Conservation (phyloP, 2,888 invertebrate species). For the Tryphoninae sp. region DNA sequence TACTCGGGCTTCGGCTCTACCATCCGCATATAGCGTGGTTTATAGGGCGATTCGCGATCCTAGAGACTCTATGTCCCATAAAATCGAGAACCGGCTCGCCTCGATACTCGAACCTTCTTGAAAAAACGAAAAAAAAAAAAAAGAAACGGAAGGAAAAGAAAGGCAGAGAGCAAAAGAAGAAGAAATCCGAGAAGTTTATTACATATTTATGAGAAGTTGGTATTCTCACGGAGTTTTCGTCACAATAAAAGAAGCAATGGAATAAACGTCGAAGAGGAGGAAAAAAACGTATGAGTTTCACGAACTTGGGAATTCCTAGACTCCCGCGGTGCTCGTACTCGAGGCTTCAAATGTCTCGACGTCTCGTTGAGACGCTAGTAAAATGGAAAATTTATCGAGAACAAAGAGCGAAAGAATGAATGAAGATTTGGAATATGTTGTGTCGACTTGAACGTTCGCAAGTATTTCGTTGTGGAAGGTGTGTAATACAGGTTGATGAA, state of each 20-base stretch:
- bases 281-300: neutral
- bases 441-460: neutral
- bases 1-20: neutral
- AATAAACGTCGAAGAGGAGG: constrained; percentile 32
- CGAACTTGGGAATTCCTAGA: too few species aligned
- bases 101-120: constrained; percentile 29
- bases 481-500: too few species aligned
- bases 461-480: neutral
- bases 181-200: constrained; percentile 44
- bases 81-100: constrained; percentile 59
- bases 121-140: constrained; percentile 37
- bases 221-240: constrained; percentile 59
- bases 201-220: constrained; percentile 67
- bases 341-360: constrained; percentile 5
- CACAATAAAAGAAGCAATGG: constrained; percentile 60
- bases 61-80: constrained; percentile 53
- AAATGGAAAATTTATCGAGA: constrained; percentile 30
- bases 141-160: constrained; percentile 18
- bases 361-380: constrained; percentile 23
- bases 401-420: constrained; percentile 14
- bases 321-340: neutral
- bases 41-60: constrained; percentile 44
- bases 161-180: neutral
- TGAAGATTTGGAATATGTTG: constrained; percentile 12
- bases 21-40: constrained; percentile 6